These are phyloP conservation scores for Lasioglossum oenotherae DNA, from an alignment of 2,888 invertebrate genomes.

Conservation along the genomic window DNA sequence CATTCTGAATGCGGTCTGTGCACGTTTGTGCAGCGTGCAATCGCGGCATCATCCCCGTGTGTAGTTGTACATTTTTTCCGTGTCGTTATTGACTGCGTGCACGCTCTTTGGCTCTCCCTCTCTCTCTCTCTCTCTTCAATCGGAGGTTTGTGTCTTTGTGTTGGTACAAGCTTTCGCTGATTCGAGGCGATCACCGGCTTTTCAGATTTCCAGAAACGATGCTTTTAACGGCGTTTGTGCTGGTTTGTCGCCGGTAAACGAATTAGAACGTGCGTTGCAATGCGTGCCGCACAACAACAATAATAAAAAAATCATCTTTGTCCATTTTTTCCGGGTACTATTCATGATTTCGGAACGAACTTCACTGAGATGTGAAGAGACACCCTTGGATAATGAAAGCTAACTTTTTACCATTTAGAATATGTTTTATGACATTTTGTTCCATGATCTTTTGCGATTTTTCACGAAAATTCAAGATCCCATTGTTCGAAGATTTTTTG, in stretches of 20 bases:
- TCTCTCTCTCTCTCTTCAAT: neutral
- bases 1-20: neutral
- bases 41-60: neutral
- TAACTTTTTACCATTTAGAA: no score
- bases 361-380: no score
- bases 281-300: neutral
- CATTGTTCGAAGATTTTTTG: no score
- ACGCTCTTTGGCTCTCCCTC: neutral
- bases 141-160: neutral
- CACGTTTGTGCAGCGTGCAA: neutral
- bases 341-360: neutral
- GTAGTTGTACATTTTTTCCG: neutral
- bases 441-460: no score
- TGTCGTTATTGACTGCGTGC: neutral
- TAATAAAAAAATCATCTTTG: neutral
- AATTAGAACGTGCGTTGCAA: neutral
- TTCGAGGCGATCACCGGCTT: neutral
- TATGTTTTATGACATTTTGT: no score
- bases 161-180: neutral
- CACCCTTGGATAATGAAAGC: no score
- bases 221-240: neutral
- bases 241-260: neutral
- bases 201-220: neutral
- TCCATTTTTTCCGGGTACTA: fast-evolving
- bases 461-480: no score